These are phyloP conservation scores for Tetrax tetrax DNA, from an alignment of 2,113 vertebrate genomes.

Conservation along the genomic window DNA sequence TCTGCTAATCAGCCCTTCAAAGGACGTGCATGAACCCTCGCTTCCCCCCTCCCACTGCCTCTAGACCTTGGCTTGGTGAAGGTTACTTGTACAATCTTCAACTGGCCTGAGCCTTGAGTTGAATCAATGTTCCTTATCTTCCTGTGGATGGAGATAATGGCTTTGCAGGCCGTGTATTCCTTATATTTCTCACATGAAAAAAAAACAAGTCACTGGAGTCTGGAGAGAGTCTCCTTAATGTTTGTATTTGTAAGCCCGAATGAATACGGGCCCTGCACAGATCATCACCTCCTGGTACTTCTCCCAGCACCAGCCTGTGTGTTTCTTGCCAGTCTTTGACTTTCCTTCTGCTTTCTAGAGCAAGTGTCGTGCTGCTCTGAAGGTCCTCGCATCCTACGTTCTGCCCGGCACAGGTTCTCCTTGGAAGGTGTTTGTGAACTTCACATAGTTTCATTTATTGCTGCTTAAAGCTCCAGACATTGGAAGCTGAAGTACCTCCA, in stretches of 20 bases:
- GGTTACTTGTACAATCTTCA: not conserved
- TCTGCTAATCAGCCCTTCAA: not conserved
- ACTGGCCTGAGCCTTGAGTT: not conserved
- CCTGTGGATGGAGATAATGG: not conserved
- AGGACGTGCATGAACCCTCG: not conserved
- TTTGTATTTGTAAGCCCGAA: not conserved
- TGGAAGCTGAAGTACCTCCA: not conserved
- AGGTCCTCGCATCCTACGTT: not conserved
- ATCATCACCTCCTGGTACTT: not conserved
- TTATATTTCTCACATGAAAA: not conserved
- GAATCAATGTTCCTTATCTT: not conserved
- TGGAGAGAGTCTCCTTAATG: not conserved
- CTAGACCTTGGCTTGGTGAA: not conserved
- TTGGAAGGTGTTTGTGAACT: not conserved
- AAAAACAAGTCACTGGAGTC: not conserved
- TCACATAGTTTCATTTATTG: not conserved
- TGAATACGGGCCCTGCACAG: not conserved
- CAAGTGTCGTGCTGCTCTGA: not conserved
- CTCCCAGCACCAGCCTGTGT: not conserved
- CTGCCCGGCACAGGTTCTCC: not conserved
- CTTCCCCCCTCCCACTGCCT: not conserved
- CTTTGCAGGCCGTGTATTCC: not conserved
- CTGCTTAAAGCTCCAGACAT: not conserved
- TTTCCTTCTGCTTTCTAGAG: not conserved
- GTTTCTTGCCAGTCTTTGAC: not conserved